Percentiles rank a stretch among this genome's conserved stretches.
These are phyloP conservation scores for Aurelia aurita DNA, from an alignment of 30 jellyfish, hydroid and myxozoan species.

Conservation along the genomic window DNA sequence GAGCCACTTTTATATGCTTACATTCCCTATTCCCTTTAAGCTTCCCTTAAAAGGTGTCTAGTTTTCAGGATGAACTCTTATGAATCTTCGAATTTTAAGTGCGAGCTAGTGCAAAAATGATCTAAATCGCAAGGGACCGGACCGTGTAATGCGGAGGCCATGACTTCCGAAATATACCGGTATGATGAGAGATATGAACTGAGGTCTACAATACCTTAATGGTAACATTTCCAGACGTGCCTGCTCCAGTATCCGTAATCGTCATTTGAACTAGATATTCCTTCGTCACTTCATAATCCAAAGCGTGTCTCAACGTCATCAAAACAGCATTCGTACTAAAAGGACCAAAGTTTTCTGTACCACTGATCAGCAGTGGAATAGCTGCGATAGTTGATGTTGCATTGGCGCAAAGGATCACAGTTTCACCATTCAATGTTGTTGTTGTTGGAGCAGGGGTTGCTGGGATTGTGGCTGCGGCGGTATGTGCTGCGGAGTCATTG, in stretches of 20 bases:
- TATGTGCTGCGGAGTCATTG: slow-evolving; percentile 76
- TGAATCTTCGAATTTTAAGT: neutral
- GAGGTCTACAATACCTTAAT: slow-evolving; percentile 37
- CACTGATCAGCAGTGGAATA: slow-evolving; percentile 37
- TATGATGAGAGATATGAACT: too few species aligned
- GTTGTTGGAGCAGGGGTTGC: slow-evolving; percentile 79
- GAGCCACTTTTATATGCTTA: too few species aligned
- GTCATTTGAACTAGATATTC: slow-evolving; percentile 62
- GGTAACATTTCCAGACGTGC: slow-evolving; percentile 63
- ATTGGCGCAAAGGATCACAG: slow-evolving; percentile 73
- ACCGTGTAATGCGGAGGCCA: too few species aligned
- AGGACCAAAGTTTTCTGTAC: slow-evolving; percentile 56
- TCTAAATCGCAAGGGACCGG: too few species aligned
- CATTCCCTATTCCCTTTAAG: too few species aligned
- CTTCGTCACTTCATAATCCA: slow-evolving; percentile 82
- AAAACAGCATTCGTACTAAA: slow-evolving; percentile 51
- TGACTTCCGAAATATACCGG: too few species aligned
- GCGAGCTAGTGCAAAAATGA: too few species aligned
- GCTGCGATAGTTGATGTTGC: slow-evolving; percentile 71
- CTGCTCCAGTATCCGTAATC: slow-evolving; percentile 58
- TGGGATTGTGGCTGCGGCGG: slow-evolving; percentile 71
- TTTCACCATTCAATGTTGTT: slow-evolving; percentile 73
- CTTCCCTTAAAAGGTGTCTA: too few species aligned
- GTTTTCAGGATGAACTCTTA: too few species aligned
- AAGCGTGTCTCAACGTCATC: slow-evolving; percentile 43